Evolutionary conservation across 2,797 vertebrate species (phyloP).

Genomic region (Borostomias antarcticus): DNA sequence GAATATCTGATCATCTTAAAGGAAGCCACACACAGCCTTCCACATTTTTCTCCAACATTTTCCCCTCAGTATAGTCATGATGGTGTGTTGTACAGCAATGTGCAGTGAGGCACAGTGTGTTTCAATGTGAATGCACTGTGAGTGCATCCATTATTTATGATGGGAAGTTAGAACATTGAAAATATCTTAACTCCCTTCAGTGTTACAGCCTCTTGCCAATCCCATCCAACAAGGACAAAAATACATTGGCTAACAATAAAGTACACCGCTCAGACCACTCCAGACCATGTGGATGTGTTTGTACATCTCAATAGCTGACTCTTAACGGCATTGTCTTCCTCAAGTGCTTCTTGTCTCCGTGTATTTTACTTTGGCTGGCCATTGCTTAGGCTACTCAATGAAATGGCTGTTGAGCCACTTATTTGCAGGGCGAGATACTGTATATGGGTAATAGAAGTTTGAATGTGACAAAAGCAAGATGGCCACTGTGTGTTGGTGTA

Average conservation of each 20-base stretch:
- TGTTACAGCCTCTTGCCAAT: constrained; percentile 30
- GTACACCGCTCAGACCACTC: no score
- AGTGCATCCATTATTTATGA: constrained; percentile 69
- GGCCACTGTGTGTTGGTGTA: constrained; percentile 24
- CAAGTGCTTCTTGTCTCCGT: neutral
- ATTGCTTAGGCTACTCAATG: constrained; percentile 43
- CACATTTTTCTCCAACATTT: constrained; percentile 15
- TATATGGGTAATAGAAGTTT: constrained; percentile 59
- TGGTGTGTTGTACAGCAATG: constrained; percentile 54
- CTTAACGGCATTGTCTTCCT: neutral
- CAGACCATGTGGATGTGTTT: neutral
- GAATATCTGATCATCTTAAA: constrained; percentile 5
- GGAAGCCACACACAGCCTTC: constrained; percentile 12
- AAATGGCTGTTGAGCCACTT: constrained; percentile 48
- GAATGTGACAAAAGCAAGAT: constrained; percentile 43
- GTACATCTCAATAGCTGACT: constrained; percentile 45
- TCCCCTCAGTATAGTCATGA: constrained; percentile 30
- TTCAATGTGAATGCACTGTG: constrained; percentile 64
- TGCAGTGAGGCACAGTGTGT: constrained; percentile 58
- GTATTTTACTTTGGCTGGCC: constrained; percentile 44
- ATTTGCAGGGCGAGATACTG: constrained; percentile 39
- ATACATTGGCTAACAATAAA: no score
- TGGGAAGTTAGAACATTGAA: constrained; percentile 69
- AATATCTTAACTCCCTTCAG: constrained; percentile 65
- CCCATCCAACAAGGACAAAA: constrained; percentile 40